Evolutionary conservation across 23 tunicate species (phyloP).

Genomic region (Clavelina lepadiformis): DNA sequence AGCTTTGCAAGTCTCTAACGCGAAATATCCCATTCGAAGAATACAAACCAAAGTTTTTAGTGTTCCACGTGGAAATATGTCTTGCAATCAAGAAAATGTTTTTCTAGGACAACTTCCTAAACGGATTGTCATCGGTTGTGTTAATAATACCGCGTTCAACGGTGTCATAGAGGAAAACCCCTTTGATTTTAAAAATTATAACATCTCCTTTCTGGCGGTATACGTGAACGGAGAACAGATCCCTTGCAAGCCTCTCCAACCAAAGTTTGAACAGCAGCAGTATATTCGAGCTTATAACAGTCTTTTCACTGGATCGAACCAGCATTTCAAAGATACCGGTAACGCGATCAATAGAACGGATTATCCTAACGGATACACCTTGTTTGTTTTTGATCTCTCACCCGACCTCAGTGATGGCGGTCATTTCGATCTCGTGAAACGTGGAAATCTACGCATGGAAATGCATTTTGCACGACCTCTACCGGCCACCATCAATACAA

Average conservation of each 20-base stretch:
- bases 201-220: slow-evolving; percentile 8
- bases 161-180: slow-evolving; percentile 4
- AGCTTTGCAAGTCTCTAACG: slow-evolving; percentile 12
- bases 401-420: neutral
- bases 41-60: slow-evolving; percentile 12
- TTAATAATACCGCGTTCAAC: slow-evolving; percentile 28
- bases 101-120: slow-evolving; percentile 40
- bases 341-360: slow-evolving; percentile 9
- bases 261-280: slow-evolving; percentile 1
- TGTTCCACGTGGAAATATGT: slow-evolving; percentile 21
- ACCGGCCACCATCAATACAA: slow-evolving; percentile 7
- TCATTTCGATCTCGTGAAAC: slow-evolving; percentile 19
- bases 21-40: slow-evolving; percentile 21
- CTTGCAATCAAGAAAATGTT: slow-evolving; percentile 1
- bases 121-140: slow-evolving; percentile 18
- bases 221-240: slow-evolving; percentile 16
- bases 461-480: slow-evolving; percentile 16
- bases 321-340: slow-evolving; percentile 5
- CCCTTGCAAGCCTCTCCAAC: slow-evolving; percentile 10
- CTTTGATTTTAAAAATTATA: slow-evolving; percentile 24
- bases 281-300: slow-evolving; percentile 15
- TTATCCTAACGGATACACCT: slow-evolving; percentile 14
- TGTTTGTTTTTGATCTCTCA: slow-evolving; percentile 34
- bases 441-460: slow-evolving; percentile 24
- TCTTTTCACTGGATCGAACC: slow-evolving; percentile 6